Base-by-base conservation (phyloP, 2,113 vertebrate species). In the Panthera leo region DNA sequence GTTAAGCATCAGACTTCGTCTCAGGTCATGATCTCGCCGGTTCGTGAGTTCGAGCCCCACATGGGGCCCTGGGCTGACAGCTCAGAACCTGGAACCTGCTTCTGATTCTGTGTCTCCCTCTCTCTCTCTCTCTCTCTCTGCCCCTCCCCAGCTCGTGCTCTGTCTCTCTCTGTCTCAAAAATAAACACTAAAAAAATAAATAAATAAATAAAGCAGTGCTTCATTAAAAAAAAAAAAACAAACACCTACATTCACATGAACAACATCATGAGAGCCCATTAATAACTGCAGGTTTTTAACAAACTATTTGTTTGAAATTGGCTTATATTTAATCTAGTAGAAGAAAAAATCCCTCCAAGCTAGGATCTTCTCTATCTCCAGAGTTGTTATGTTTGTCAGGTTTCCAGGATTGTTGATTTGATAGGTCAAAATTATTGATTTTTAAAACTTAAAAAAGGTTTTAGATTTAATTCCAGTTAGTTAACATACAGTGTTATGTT, bases 401-500 rank as follows among this genome's bases (percentile, higher is more conserved):
- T 96, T 55, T 96, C 14, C n/a, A 65, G 68, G 51, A 89, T 86
- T 93, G 18, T 89, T 67, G 29, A 36, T 93, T 48, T 78, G 42
- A 48, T 78, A 85, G 34, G 48, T 82, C 51, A 85, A 83, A 86
- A 91, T 25, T 70, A 27, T 80, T 82, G 31, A 71, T 29, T 90
- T 34, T 31, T 31, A 45, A 76, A 48, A 45, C 13, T 76, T n/a
- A 3, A 27, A 42, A 42, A 29, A 45, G 45, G 27, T 73, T 39
- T 73, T 73, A 48, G 18, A 48, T 76, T 48, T 48, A 31, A 31
- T 78, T 78, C 42, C 75, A 10, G 21, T 78, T 78, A 78, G 7
- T 78, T 78, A 48, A 10, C 42, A 48, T 78, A 48, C 14, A 78
- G 42, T 48, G 75, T 48, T 31, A 48, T 48, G 31, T 78, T 48